These are phyloP conservation scores for Dilophus febrilis DNA, from an alignment of 2,888 invertebrate species.

Conservation along the genomic window DNA sequence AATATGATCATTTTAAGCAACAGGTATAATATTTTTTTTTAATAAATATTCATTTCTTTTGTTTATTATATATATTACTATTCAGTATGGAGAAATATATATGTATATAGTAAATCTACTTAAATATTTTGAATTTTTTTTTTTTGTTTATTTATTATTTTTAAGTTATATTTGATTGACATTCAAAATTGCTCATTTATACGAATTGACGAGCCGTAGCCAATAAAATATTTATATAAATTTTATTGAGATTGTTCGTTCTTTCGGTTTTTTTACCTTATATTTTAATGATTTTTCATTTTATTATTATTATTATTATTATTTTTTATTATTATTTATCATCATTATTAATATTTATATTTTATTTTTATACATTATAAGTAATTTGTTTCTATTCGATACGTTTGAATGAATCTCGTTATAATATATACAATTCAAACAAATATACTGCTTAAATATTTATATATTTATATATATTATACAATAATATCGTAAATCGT, in stretches of 20 bases:
- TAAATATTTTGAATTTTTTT: no score
- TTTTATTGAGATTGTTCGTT: not conserved
- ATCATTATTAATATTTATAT: not conserved
- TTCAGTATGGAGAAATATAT: no score
- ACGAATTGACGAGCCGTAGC: conserved; percentile 9
- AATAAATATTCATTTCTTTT: no score
- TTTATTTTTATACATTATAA: conserved; percentile 2
- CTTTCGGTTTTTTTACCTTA: conserved; percentile 1
- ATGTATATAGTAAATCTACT: no score
- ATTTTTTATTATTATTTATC: not conserved
- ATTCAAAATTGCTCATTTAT: conserved; percentile 9
- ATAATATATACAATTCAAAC: no score
- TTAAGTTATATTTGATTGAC: conserved; percentile 6
- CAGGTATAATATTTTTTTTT: no score
- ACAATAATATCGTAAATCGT: no score
- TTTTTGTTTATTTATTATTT: no score
- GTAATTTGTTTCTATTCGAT: conserved; percentile 7
- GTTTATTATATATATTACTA: no score
- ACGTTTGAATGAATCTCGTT: conserved; percentile 8
- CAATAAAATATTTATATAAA: not conserved
- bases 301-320: conserved; percentile 1
- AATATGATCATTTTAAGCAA: no score
- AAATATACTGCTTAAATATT: no score
- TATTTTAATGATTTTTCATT: conserved; percentile 2
- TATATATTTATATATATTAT: no score